phyloP scores from a whole-genome alignment of 2,113 vertebrate species.

The Sorex fumeus region DNA sequence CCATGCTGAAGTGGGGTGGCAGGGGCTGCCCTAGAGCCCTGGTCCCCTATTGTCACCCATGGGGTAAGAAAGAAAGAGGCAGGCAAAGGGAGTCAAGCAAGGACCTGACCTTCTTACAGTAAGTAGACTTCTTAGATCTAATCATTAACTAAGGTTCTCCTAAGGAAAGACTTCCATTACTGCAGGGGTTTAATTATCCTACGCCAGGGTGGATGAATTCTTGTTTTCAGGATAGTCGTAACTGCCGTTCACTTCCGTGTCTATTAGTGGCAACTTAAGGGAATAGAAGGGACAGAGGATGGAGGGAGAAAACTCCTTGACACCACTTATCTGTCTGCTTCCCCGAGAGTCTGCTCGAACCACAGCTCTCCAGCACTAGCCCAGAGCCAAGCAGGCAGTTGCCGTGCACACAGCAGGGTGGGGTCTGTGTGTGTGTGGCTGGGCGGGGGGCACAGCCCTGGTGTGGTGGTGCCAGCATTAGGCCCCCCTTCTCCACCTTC shows the following conservation, averaged over 20 bases:
- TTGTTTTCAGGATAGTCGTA: background rate
- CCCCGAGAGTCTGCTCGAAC: background rate
- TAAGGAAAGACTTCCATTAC: background rate
- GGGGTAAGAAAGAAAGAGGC: background rate
- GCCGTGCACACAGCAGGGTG: no score
- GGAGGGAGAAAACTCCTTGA: no score
- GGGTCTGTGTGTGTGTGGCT: fast-evolving
- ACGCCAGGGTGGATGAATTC: background rate
- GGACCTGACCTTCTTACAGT: background rate
- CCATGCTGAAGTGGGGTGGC: background rate
- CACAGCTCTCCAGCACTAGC: background rate
- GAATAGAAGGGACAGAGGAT: background rate
- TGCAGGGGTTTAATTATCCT: background rate
- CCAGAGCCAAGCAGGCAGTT: background rate
- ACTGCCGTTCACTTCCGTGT: background rate
- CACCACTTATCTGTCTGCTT: background rate
- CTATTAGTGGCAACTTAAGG: background rate
- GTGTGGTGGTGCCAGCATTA: background rate
- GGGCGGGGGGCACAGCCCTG: background rate
- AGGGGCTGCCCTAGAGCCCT: background rate
- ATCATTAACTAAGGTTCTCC: background rate
- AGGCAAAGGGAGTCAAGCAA: background rate
- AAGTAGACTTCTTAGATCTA: background rate
- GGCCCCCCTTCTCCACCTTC: background rate
- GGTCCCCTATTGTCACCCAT: background rate